Conservation (phyloP, 2,113 vertebrate genomes). For the Garra rufa region DNA sequence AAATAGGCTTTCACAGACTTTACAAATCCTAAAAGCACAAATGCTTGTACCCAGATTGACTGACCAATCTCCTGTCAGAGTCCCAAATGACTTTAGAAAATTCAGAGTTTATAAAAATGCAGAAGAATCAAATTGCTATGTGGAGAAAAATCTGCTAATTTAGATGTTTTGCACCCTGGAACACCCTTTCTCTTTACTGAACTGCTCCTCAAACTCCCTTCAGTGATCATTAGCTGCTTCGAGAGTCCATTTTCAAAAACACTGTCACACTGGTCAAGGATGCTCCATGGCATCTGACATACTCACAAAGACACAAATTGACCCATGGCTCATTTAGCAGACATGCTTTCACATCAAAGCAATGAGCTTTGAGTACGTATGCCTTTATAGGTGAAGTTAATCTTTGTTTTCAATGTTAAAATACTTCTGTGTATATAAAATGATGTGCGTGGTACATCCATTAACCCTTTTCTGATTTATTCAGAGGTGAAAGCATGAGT, state of each 20-base stretch:
- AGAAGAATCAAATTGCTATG: background rate
- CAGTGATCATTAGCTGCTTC: conserved; percentile 29
- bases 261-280: background rate
- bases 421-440: background rate
- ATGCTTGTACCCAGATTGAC: background rate
- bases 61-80: no score
- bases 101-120: background rate
- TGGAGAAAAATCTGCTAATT: background rate
- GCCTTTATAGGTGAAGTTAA: background rate
- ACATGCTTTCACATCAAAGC: conserved; percentile 16
- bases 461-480: conserved; percentile 71
- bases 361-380: background rate
- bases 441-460: conserved; percentile 23
- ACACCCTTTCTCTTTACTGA: background rate
- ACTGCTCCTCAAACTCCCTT: conserved; percentile 23
- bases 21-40: background rate
- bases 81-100: background rate
- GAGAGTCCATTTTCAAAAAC: conserved; percentile 12
- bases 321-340: conserved; percentile 24
- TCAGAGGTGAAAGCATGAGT: conserved; percentile 52
- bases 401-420: background rate
- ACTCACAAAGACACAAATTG: conserved; percentile 10
- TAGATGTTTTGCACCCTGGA: background rate
- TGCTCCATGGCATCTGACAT: background rate
- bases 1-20: background rate